These are phyloP conservation scores for Patagioenas fasciata DNA, from an alignment of 2,113 vertebrate genomes.

Conservation along the genomic window DNA sequence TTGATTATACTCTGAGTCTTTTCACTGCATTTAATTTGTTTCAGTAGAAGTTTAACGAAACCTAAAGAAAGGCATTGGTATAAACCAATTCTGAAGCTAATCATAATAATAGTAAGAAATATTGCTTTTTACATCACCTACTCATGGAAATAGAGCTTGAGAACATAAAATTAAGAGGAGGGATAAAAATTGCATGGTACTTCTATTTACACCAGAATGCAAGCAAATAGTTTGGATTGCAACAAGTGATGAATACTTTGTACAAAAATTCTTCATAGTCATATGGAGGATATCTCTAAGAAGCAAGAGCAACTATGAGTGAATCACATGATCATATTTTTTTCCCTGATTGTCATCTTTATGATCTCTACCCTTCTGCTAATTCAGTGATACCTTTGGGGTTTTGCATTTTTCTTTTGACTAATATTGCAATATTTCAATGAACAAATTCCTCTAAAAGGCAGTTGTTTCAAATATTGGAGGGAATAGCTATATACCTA, in stretches of 20 bases:
- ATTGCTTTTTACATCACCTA: not conserved
- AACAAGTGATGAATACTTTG: not conserved
- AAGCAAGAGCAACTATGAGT: not conserved
- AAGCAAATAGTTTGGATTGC: not conserved
- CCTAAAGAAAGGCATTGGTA: not conserved
- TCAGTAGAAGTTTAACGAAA: not conserved
- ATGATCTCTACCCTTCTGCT: not conserved
- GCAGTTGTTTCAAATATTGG: not conserved
- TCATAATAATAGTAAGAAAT: not conserved
- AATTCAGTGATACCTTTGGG: not conserved
- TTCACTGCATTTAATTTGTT: not conserved
- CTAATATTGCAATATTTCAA: not conserved
- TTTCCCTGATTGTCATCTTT: not conserved
- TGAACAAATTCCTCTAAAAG: not conserved
- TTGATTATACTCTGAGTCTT: not conserved
- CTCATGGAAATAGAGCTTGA: not conserved
- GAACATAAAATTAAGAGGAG: not conserved
- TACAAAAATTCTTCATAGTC: not conserved
- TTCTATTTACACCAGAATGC: not conserved
- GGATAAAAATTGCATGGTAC: not conserved
- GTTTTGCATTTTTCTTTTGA: not conserved
- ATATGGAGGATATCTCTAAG: not conserved
- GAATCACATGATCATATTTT: not conserved
- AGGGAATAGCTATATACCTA: not conserved
- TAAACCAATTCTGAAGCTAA: not conserved